Percentiles rank a stretch among this genome's conserved stretches.
Conservation (phyloP, 2,797 vertebrate genomes). For the Siniperca undulata region DNA sequence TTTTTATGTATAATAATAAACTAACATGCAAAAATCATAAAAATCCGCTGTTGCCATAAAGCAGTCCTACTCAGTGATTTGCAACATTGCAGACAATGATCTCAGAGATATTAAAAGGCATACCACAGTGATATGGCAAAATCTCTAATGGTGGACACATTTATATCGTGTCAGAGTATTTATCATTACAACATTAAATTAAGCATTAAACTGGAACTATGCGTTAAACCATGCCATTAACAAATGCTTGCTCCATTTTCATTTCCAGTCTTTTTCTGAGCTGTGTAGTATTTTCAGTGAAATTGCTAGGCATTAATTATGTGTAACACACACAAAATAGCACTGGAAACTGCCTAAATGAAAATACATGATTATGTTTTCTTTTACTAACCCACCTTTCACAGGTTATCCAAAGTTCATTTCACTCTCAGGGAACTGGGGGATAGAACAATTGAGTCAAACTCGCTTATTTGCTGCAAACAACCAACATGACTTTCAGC, state of each 20-base stretch:
- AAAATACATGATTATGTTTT: neutral
- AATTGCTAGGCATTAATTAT: neutral
- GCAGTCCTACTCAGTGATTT: neutral
- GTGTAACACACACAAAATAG: neutral
- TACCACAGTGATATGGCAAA: neutral
- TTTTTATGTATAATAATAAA: neutral
- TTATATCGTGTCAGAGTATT: too few species aligned
- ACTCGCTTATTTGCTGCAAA: conserved; percentile 56
- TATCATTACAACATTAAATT: too few species aligned
- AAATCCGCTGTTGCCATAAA: neutral
- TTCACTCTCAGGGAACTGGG: conserved; percentile 10
- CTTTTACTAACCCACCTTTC: neutral
- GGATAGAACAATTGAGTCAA: conserved; percentile 14
- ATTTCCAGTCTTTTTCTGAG: neutral
- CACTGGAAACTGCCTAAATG: neutral
- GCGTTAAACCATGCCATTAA: neutral
- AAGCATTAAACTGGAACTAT: neutral
- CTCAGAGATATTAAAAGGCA: too few species aligned
- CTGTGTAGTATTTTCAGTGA: neutral
- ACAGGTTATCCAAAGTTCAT: conserved; percentile 39
- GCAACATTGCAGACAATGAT: too few species aligned
- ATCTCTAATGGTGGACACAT: neutral
- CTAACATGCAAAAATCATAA: neutral
- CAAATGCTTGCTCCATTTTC: too few species aligned
- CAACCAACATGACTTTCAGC: conserved; percentile 38